phyloP scores from a whole-genome alignment of 2,888 invertebrate species.

The Clistopyga incitator region DNA sequence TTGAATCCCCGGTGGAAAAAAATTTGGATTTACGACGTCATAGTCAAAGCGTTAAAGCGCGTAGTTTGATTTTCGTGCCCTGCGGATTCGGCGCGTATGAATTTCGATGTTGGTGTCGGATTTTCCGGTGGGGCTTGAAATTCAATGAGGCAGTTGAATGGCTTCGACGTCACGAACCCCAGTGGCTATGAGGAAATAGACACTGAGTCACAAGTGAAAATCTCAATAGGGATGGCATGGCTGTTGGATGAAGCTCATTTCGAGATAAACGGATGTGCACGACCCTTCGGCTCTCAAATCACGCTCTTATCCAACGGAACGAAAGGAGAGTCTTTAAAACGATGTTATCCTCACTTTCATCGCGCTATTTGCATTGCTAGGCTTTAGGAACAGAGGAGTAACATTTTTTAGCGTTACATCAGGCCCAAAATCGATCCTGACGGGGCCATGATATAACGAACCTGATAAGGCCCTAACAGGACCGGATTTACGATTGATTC shows the following conservation, averaged over 20 bases:
- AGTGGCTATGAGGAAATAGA: neutral
- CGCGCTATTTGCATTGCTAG: neutral
- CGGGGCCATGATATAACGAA: too few species aligned
- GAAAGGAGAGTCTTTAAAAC: neutral
- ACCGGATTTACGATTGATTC: too few species aligned
- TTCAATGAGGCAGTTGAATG: conserved; percentile 14
- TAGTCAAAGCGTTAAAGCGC: conserved; percentile 20
- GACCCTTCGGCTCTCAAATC: neutral
- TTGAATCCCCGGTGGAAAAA: conserved; percentile 11
- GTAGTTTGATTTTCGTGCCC: neutral
- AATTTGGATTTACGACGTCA: conserved; percentile 35
- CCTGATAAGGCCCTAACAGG: too few species aligned
- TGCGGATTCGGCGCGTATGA: neutral
- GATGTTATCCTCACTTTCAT: neutral
- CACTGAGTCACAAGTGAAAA: neutral
- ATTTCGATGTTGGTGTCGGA: conserved; percentile 8
- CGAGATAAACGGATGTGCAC: neutral
- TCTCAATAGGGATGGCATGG: neutral
- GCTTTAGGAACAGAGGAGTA: too few species aligned
- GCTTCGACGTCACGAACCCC: neutral
- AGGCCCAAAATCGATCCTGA: too few species aligned
- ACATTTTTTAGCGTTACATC: too few species aligned
- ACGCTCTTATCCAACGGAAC: neutral
- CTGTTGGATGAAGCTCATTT: neutral
- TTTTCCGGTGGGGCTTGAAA: conserved; percentile 9